These are phyloP conservation scores for Paratilapia polleni DNA, from an alignment of 2,113 vertebrate species.

Conservation along the genomic window DNA sequence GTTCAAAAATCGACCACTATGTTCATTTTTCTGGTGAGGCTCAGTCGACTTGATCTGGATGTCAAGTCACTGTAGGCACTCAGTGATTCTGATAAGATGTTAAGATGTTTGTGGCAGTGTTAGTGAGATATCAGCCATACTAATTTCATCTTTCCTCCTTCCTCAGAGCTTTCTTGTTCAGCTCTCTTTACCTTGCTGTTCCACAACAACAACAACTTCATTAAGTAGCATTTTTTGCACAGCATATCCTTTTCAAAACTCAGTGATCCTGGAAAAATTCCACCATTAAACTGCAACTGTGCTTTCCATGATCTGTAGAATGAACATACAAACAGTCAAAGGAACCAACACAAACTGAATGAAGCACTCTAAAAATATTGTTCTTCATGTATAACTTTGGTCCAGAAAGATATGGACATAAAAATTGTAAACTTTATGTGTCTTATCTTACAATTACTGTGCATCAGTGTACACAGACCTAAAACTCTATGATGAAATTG, in stretches of 20 bases:
- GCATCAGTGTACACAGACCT: not conserved
- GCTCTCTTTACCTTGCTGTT: conserved; percentile 1
- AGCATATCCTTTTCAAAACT: not conserved
- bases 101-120: not conserved
- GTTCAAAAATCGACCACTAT: not conserved
- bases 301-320: not conserved
- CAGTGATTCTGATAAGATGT: not conserved
- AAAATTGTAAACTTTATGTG: not conserved
- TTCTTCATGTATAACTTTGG: not conserved
- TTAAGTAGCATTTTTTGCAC: not conserved
- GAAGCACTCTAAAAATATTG: not conserved
- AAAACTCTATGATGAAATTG: not conserved
- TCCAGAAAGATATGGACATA: not conserved
- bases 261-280: not conserved
- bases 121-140: not conserved
- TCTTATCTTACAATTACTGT: too few species aligned
- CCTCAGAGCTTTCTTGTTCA: not conserved
- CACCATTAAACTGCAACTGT: not conserved
- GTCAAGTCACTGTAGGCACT: not conserved
- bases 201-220: not conserved
- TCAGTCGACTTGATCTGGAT: not conserved
- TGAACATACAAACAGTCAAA: not conserved
- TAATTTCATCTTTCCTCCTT: not conserved
- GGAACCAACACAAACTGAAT: not conserved
- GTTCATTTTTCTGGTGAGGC: not conserved